Percentiles rank a stretch among this genome's conserved stretches.
Evolutionary conservation across 2,797 vertebrate genomes (phyloP).

Genomic region (Siniperca scherzeri): DNA sequence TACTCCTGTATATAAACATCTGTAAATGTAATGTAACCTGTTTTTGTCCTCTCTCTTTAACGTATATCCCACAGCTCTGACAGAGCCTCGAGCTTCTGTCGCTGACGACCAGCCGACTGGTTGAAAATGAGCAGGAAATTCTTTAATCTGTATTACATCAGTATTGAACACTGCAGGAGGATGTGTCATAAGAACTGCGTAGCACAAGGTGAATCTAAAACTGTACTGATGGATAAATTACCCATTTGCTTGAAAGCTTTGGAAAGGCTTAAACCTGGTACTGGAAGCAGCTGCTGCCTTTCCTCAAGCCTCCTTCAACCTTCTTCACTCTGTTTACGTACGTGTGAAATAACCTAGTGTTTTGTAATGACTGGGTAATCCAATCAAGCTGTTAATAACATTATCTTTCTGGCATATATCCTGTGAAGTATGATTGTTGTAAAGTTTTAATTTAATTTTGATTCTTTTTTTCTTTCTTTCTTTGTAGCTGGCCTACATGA

Average conservation of each 20-base stretch:
- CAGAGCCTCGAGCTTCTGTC: conserved; percentile 40
- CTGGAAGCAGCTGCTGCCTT: conserved; percentile 57
- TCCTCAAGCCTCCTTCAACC: conserved; percentile 58
- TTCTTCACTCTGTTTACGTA: conserved; percentile 78
- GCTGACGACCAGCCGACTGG: conserved; percentile 29
- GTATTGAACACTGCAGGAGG: conserved; percentile 67
- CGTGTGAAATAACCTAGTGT: conserved; percentile 75
- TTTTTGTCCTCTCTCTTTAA: conserved; percentile 52
- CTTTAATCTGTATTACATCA: conserved; percentile 56
- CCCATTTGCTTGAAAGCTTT: conserved; percentile 47
- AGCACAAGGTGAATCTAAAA: conserved; percentile 57
- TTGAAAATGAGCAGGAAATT: conserved; percentile 51
- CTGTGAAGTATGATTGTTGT: conserved; percentile 85
- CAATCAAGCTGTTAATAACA: conserved; percentile 87
- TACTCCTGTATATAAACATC: conserved; percentile 72
- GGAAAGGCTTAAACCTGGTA: conserved; percentile 31
- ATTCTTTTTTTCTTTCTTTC: conserved; percentile 78
- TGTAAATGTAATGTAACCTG: conserved; percentile 70
- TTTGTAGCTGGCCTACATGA: conserved; percentile 99
- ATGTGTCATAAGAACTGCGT: conserved; percentile 34
- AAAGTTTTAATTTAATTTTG: conserved; percentile 86
- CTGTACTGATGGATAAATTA: conserved; percentile 36
- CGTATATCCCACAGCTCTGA: conserved; percentile 47
- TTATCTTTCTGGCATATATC: conserved; percentile 82
- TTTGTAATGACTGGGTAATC: conserved; percentile 75